phyloP scores from a whole-genome alignment of 2,113 vertebrate species.

The Coryphaenoides rupestris region DNA sequence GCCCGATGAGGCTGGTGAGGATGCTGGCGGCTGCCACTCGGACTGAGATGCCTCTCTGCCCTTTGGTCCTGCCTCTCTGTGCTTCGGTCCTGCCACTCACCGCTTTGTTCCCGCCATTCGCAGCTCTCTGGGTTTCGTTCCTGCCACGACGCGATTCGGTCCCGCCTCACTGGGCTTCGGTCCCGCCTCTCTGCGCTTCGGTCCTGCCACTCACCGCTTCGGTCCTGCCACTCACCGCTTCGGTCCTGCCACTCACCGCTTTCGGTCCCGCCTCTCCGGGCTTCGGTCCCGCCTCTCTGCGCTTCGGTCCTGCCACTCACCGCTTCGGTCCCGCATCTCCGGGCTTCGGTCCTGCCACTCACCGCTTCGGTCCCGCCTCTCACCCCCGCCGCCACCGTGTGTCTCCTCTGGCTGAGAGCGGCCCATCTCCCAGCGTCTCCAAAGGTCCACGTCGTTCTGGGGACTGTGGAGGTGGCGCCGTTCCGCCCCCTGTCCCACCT shows the following conservation, averaged over 20 bases:
- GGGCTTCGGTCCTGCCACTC: slow-evolving; percentile 1
- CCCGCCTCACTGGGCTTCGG: slow-evolving; percentile 10
- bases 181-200: not conserved
- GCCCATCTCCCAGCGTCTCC: slow-evolving; percentile 13
- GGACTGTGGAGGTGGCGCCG: not conserved
- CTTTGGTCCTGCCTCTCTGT: slow-evolving; percentile 9
- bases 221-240: slow-evolving; percentile 5
- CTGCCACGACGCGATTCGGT: not conserved
- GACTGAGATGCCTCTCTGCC: slow-evolving; percentile 9
- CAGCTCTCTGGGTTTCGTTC: not conserved
- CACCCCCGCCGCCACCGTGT: too few relatives aligned
- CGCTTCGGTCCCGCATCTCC: slow-evolving; percentile 5
- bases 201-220: not conserved
- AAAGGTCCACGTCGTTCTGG: not conserved
- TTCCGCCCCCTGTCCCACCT: not conserved
- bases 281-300: too few relatives aligned
- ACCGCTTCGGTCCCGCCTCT: not conserved
- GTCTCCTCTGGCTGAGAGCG: not conserved
- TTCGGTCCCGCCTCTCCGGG: not conserved
- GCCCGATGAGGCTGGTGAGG: not conserved
- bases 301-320: too few relatives aligned
- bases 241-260: slow-evolving; percentile 5
- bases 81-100: slow-evolving; percentile 4
- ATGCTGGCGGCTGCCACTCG: not conserved
- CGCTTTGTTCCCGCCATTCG: not conserved